Evolutionary conservation across 2,797 vertebrate species (phyloP), one percentile per base, ranked within the genome.

Genomic region (Myotis daubentonii): DNA sequence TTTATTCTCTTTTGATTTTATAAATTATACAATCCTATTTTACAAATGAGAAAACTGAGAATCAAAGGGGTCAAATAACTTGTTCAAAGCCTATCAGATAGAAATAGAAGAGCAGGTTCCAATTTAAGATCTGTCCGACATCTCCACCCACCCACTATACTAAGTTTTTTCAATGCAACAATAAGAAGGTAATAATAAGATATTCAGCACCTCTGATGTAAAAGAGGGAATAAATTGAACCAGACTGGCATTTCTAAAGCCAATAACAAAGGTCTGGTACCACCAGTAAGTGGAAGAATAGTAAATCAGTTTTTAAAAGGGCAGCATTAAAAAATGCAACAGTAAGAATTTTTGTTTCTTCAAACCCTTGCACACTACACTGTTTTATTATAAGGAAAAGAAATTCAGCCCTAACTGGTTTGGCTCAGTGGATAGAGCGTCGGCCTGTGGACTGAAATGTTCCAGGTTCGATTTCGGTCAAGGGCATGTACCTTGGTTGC

Each of bases 301-400:
- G 25, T 60, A 81, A 88, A 38, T 60, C 20, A 23, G 13, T 76
- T 87, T 66, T 87, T 41, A 11, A 95, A 95, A 71, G 30, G 12
- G 55, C 28, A 90, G 9, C 11, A 8, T 12, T 83, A 22, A 92
- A 89, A 92, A 68, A 83, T 84, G 12, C 71, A 75, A 87, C 71
- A 57, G 19, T 33, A 71, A 83, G 30, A 68, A 62, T 17, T 80
- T 87, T 75, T 87, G 10, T 88, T 94, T 81, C 13, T 75, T 87
- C 38, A 93, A 89, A 79, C 8, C 22, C 8, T 81, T 80, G 3
- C 17, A 19, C 23, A 78, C 19, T 62, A 55, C 9, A 33, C 8
- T 86, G 15, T 78, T 86, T 93, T 41, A 55, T 74, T 71, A 71
- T 62, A 93, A 86, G 11, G 41, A 91, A 78, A 86, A 82, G 23